Evolutionary conservation across 2,113 vertebrate genomes (phyloP).

Genomic region (Trachemys scripta): DNA sequence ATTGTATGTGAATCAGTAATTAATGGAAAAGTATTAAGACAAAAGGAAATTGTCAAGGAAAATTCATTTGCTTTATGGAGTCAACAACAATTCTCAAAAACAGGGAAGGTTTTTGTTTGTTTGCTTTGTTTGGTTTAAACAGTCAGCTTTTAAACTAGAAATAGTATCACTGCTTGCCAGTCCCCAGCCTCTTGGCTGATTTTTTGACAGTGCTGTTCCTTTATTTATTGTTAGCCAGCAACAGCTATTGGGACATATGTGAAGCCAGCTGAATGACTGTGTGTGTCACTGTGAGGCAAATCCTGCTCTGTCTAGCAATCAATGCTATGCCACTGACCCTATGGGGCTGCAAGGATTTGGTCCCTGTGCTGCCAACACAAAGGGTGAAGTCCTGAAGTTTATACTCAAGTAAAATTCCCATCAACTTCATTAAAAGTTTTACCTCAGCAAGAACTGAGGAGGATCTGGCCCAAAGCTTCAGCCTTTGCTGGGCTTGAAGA

Average conservation of each 20-base stretch:
- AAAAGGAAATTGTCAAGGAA: neutral
- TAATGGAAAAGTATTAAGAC: neutral
- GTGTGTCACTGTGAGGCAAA: neutral
- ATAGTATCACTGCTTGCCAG: neutral
- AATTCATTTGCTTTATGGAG: neutral
- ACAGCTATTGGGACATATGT: neutral
- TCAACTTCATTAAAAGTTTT: neutral
- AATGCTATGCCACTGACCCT: neutral
- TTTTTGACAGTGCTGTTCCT: neutral
- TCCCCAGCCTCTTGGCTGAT: neutral
- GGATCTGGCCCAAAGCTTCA: neutral
- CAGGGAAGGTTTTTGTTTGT: neutral
- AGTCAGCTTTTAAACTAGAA: neutral
- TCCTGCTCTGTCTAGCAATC: neutral
- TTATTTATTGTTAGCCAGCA: slow-evolving; percentile 6
- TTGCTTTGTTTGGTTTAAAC: neutral
- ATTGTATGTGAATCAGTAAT: neutral
- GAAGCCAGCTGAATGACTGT: neutral
- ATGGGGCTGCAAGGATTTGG: neutral
- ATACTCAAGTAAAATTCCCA: neutral
- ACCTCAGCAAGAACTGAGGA: neutral
- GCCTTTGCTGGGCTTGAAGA: neutral
- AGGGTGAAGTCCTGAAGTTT: neutral
- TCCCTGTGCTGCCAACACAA: neutral
- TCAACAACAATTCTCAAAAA: neutral